Conservation (phyloP, 2,113 vertebrate genomes). For the Entelurus aequoreus region DNA sequence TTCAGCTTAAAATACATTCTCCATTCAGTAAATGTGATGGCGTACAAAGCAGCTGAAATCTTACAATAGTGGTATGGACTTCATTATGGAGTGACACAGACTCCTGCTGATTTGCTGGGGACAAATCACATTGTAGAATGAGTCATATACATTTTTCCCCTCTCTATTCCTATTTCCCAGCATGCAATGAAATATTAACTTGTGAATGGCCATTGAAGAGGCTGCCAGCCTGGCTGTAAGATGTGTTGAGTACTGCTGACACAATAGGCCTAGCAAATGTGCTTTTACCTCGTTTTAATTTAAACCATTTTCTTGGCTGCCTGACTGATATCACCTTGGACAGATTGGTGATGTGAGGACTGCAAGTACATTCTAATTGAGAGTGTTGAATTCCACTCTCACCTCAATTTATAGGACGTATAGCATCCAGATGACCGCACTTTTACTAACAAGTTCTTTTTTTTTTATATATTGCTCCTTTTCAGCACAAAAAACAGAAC, state of each 20-base stretch:
- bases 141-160: slow-evolving; percentile 50
- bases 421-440: too few relatives aligned
- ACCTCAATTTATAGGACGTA: slow-evolving; percentile 22
- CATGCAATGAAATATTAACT: slow-evolving; percentile 70
- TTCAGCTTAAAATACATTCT: slow-evolving; percentile 35
- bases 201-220: slow-evolving; percentile 11
- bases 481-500: too few relatives aligned
- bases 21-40: slow-evolving; percentile 29
- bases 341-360: slow-evolving; percentile 56
- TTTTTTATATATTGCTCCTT: too few relatives aligned
- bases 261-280: slow-evolving; percentile 63
- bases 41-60: slow-evolving; percentile 29
- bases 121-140: slow-evolving; percentile 71
- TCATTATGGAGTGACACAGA: slow-evolving; percentile 68
- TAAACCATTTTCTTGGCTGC: slow-evolving; percentile 53
- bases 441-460: too few relatives aligned
- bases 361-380: slow-evolving; percentile 41
- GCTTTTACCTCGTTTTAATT: slow-evolving; percentile 72
- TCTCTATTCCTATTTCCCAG: slow-evolving; percentile 42
- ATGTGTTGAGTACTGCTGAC: slow-evolving; percentile 60
- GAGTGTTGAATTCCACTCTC: slow-evolving; percentile 29
- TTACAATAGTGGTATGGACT: slow-evolving; percentile 43
- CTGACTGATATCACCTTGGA: slow-evolving; percentile 43
- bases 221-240: slow-evolving; percentile 47
- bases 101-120: slow-evolving; percentile 66